Percentiles rank a stretch among this genome's conserved stretches.
Evolutionary conservation across 2,113 vertebrate genomes (phyloP).

Genomic region (Gallinago undulata): DNA sequence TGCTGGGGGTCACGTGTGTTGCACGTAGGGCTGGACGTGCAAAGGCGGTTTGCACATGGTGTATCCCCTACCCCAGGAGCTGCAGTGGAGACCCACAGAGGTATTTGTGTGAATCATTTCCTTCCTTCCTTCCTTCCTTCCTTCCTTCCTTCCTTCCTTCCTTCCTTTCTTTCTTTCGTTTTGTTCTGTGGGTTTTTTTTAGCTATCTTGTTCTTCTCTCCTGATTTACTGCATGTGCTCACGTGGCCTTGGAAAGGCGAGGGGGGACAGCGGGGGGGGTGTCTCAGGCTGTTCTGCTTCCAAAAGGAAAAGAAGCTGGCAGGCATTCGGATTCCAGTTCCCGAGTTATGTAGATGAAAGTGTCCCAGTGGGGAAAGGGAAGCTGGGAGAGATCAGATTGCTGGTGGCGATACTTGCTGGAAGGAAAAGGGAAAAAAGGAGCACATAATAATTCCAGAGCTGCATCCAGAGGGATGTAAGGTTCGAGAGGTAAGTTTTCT

Average conservation of each 20-base stretch:
- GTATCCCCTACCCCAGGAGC: neutral
- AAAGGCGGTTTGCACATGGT: neutral
- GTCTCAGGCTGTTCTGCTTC: constrained; percentile 65
- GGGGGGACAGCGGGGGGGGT: neutral
- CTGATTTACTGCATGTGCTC: constrained; percentile 66
- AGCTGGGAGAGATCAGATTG: constrained; percentile 64
- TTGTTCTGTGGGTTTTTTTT: neutral
- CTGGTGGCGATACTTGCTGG: constrained; percentile 10
- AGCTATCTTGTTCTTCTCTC: neutral
- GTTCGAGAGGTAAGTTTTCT: constrained; percentile 65
- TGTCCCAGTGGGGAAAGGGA: constrained; percentile 65
- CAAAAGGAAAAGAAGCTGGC: constrained; percentile 64
- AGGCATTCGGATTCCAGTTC: constrained; percentile 58
- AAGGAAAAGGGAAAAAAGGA: neutral
- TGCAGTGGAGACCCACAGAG: constrained; percentile 37
- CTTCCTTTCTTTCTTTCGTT: neutral
- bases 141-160: neutral
- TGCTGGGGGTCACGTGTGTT: neutral
- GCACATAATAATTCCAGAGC: neutral
- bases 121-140: too few relatives aligned
- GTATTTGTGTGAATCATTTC: neutral
- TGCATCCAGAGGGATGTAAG: neutral
- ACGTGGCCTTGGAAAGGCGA: constrained; percentile 65
- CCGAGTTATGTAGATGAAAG: constrained; percentile 67
- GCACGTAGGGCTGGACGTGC: neutral